A percentile compares a stretch with the other conserved stretches of the same genome.
phyloP scores from a whole-genome alignment of 1,140 invertebrate species.

The Ganaspis sp. region DNA sequence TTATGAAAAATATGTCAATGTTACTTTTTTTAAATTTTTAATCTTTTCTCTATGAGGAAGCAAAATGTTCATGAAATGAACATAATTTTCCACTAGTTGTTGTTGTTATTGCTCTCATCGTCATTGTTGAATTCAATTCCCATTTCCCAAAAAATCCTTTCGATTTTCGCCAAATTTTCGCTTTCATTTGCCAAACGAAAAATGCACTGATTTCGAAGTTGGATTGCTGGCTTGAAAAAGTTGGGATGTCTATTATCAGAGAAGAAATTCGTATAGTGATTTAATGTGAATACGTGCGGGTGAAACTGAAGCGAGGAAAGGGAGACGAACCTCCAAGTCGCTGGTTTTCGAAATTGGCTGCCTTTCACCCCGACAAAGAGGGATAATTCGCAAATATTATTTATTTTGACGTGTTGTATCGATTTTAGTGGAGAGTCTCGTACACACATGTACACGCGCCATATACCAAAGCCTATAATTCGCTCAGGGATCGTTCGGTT shows the following conservation, averaged over 20 bases:
- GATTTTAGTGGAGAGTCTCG: constrained; percentile 52
- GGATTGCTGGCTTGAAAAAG: too few species aligned
- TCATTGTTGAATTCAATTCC: too few species aligned
- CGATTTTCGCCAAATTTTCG: background rate
- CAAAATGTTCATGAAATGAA: too few species aligned
- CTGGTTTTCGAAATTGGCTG: constrained; percentile 59
- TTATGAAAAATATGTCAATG: too few species aligned
- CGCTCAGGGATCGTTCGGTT: constrained; percentile 71
- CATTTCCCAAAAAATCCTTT: background rate
- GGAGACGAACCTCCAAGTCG: constrained; percentile 40
- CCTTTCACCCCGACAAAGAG: constrained; percentile 56
- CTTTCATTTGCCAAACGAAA: too few species aligned
- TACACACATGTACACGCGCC: constrained; percentile 50
- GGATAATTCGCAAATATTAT: constrained; percentile 67
- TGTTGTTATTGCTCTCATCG: too few species aligned
- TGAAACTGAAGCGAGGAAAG: constrained; percentile 53
- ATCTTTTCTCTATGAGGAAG: too few species aligned
- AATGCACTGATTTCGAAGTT: too few species aligned
- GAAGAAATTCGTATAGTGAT: constrained; percentile 7
- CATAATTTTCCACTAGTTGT: too few species aligned
- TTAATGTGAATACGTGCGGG: constrained; percentile 5
- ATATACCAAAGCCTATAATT: constrained; percentile 72
- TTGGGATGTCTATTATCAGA: background rate
- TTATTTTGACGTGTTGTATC: constrained; percentile 65
- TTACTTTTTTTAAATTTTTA: too few species aligned